A percentile compares a stretch with the other conserved stretches of the same genome.
Evolutionary conservation across 2,888 invertebrate species (phyloP).

Genomic region (Diaperis boleti): DNA sequence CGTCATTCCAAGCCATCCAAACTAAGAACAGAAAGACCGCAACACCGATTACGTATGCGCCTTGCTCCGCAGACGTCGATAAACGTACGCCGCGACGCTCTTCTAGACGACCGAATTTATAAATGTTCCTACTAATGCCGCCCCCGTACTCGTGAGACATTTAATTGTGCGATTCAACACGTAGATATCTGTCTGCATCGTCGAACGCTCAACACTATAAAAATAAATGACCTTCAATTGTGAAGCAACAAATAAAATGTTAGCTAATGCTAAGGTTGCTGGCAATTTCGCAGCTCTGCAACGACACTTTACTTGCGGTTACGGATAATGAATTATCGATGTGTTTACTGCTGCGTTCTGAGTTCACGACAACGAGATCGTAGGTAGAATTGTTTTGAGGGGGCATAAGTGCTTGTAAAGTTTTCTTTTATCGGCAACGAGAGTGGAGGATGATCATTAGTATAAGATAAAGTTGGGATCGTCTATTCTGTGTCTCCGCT

Average conservation of each 20-base stretch:
- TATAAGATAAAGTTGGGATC: background rate
- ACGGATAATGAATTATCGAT: constrained; percentile 14
- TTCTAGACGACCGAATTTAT: constrained; percentile 28
- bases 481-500: background rate
- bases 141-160: constrained; percentile 5
- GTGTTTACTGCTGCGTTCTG: background rate
- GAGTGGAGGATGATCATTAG: background rate
- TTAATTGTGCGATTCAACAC: constrained; percentile 37
- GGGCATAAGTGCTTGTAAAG: background rate
- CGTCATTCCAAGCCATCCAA: constrained; percentile 10
- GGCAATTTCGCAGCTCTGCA: constrained; percentile 26
- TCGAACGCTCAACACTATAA: constrained; percentile 20
- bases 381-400: background rate
- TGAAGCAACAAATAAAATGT: constrained; percentile 35
- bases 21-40: constrained; percentile 8
- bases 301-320: constrained; percentile 21
- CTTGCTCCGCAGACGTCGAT: constrained; percentile 34
- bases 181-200: constrained; percentile 26
- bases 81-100: constrained; percentile 34
- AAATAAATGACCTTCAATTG: constrained; percentile 38
- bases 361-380: background rate
- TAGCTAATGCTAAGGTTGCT: constrained; percentile 32
- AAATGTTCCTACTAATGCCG: background rate
- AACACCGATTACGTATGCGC: constrained; percentile 30
- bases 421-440: background rate